Base-by-base conservation (phyloP, 53 echinoderm and acorn worm species). In the Echinometra lucunter region DNA sequence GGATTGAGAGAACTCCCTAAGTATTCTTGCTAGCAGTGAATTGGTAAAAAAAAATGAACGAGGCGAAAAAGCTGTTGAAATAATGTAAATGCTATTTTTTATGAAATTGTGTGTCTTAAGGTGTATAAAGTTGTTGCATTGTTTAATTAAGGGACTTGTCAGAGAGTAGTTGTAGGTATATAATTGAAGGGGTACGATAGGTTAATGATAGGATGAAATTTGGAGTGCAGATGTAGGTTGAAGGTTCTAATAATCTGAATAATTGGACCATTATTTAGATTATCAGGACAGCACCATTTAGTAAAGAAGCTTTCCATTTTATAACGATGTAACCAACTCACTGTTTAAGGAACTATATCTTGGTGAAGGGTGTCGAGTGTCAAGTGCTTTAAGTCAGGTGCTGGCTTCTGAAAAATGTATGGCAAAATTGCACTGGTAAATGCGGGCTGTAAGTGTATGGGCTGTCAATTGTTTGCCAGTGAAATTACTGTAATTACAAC, bases 121-220 rank as follows among this genome's bases (percentile, higher is more conserved):
- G 6, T 78, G 78, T 78, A 78, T 35, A 78, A 78, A 78, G 7
- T 78, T 78, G 78, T 78, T 78, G 19, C 38, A 40, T 78, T 78
- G 32, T 72, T 72, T 13, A 11, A 34, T 72, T 40, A 21, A 18
- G 42, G 38, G 78, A 5, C 78, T 21, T 38, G 78, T 19, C 34
- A 69, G 9, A 69, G 42, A 38, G 23, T 40, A 40, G 42, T n/a
- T n/a, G 30, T 38, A 67, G 28, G 34, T 69, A 63, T 72, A 35
- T 7, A 42, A 18, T n/a, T 6, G 42, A 40, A 42, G 21, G 78
- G 42, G 28, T 18, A 19, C 19, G 38, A 40, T 38, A 40, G 40
- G 42, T 38, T 78, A 12, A 13, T 53, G 8, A 53, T 53, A 53
- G 13, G 53, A 53, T 53, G 8, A 53, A 53, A 0, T 2, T 11